Conservation (phyloP, 2,888 invertebrate species). For the Perizoma affinitatum region DNA sequence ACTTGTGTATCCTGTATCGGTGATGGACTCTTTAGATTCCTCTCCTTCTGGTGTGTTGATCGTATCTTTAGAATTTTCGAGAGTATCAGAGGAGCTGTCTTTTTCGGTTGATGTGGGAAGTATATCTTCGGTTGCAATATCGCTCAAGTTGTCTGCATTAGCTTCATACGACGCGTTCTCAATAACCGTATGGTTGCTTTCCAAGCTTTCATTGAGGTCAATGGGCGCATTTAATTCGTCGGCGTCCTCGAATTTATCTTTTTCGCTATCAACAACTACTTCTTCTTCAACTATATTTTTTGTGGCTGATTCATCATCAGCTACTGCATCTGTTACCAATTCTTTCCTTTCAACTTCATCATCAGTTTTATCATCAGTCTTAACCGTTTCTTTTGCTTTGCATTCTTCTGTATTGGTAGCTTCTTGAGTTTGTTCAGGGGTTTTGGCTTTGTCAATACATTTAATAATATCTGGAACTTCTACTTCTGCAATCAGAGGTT, state of each 20-base stretch:
- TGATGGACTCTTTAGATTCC: conserved; percentile 59
- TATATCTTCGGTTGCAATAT: conserved; percentile 38
- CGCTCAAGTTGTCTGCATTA: conserved; percentile 44
- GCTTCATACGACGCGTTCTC: conserved; percentile 66
- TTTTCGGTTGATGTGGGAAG: conserved; percentile 45
- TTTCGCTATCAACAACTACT: conserved; percentile 12
- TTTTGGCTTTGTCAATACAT: conserved; percentile 2
- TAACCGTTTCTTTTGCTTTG: conserved; percentile 17
- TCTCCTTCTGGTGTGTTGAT: conserved; percentile 54
- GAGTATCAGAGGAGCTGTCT: conserved; percentile 45
- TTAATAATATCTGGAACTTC: conserved; percentile 9
- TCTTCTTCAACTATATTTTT: neutral
- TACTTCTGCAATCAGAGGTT: conserved; percentile 4
- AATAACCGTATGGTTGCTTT: conserved; percentile 69
- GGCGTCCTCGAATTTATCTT: conserved; percentile 32
- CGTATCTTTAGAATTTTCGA: conserved; percentile 52
- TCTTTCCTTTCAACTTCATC: conserved; percentile 13
- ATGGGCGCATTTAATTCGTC: conserved; percentile 54
- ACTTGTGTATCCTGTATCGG: conserved; percentile 58
- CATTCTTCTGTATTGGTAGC: conserved; percentile 10
- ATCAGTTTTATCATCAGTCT: conserved; percentile 24
- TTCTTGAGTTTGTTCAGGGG: conserved; percentile 15
- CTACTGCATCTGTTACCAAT: conserved; percentile 1
- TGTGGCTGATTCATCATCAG: neutral
- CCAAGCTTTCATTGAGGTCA: conserved; percentile 70